phyloP scores from a whole-genome alignment of 2,888 invertebrate genomes.

The Mesorhabditis sp. region DNA sequence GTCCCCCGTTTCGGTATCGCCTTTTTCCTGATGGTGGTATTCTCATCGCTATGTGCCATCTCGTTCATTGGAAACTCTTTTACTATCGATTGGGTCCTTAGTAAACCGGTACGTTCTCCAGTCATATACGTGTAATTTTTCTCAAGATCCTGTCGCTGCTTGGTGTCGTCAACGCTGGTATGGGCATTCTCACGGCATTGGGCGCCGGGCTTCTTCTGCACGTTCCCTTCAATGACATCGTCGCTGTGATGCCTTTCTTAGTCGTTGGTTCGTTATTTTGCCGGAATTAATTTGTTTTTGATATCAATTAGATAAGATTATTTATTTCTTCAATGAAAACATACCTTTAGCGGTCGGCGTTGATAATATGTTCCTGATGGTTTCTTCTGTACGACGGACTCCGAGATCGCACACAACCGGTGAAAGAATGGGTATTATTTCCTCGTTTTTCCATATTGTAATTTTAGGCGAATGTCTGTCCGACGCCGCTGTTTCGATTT shows the following conservation, averaged over 20 bases:
- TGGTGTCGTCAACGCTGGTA: slow-evolving; percentile 80
- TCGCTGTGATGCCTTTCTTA: slow-evolving; percentile 87
- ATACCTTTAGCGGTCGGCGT: slow-evolving; percentile 78
- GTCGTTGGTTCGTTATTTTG: slow-evolving; percentile 74
- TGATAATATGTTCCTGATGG: slow-evolving; percentile 91
- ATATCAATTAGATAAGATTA: background rate
- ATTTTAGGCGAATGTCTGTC: slow-evolving; percentile 71
- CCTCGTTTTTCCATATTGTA: slow-evolving; percentile 70
- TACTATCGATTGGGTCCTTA: slow-evolving; percentile 62
- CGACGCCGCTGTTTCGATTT: slow-evolving; percentile 89
- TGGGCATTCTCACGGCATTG: slow-evolving; percentile 85
- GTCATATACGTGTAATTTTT: slow-evolving; percentile 57
- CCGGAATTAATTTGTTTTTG: too few species aligned
- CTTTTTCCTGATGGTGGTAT: slow-evolving; percentile 50
- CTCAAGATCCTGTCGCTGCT: background rate
- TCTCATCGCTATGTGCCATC: slow-evolving; percentile 52
- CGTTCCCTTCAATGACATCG: slow-evolving; percentile 87
- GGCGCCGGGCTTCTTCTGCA: slow-evolving; percentile 84
- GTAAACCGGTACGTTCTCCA: slow-evolving; percentile 82
- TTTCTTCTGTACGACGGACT: slow-evolving; percentile 87
- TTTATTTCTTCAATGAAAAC: background rate
- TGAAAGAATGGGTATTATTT: slow-evolving; percentile 27
- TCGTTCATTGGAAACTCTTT: slow-evolving; percentile 82
- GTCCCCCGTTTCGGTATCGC: slow-evolving; percentile 53
- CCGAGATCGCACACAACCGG: slow-evolving; percentile 66